Conservation (phyloP, 2,888 invertebrate genomes). For the Rhagonycha fulva region DNA sequence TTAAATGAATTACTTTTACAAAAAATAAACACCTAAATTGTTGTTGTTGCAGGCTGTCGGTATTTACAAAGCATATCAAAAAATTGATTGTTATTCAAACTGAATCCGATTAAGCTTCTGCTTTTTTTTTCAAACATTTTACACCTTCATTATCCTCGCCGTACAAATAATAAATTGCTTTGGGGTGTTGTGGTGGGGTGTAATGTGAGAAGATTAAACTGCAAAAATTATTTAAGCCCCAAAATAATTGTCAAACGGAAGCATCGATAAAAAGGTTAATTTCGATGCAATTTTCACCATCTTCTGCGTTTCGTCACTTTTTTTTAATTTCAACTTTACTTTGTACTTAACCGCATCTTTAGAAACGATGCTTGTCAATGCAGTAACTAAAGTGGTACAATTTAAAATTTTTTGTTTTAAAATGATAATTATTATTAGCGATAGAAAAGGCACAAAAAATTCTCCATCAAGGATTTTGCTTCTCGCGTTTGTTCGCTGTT, state of each 20-base stretch:
- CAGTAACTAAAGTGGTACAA: not conserved
- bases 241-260: not conserved
- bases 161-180: not conserved
- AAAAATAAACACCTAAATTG: constrained; percentile 20
- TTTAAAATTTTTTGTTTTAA: not conserved
- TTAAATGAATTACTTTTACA: constrained; percentile 12
- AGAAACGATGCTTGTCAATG: not conserved
- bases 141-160: not conserved
- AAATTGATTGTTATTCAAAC: constrained; percentile 1
- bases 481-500: not conserved
- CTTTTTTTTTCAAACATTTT: not conserved
- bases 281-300: not conserved
- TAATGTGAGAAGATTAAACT: not conserved
- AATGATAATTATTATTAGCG: not conserved
- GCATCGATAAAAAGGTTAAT: not conserved
- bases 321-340: not conserved
- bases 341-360: not conserved
- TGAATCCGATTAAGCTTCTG: constrained; percentile 2
- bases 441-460: not conserved
- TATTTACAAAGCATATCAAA: constrained; percentile 4
- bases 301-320: not conserved
- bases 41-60: constrained; percentile 20
- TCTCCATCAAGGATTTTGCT: not conserved
- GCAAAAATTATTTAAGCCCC: not conserved
- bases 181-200: not conserved